Evolutionary conservation across 2,888 invertebrate genomes (phyloP), one percentile per base, ranked within the genome.

Genomic region (Leucozona laternaria): DNA sequence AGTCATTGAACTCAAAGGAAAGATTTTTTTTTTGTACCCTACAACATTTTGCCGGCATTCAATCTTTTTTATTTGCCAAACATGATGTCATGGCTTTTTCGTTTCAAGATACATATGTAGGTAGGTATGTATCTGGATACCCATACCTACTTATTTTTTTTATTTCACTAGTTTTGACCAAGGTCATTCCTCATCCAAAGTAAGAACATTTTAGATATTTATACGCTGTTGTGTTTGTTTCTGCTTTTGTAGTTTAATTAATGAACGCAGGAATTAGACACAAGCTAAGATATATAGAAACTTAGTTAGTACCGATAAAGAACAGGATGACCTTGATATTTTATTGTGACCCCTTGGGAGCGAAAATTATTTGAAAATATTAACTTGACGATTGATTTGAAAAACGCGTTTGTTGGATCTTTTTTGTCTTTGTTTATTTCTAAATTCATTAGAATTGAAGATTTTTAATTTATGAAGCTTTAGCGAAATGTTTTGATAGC

Each of bases 41-140:
- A 20, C 4, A 28, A 22, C 3, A 20, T 72, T 45, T 55, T 68
- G 50, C 31, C 64, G 72, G 75, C 57, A 57, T 53, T 71, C 13
- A 43, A 71, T 66, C 13, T 66, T 57, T 53, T 77, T 77, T 73
- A 62, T 78, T 78, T 58, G 55, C 25, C 37, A 73, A 72, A 81
- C 37, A 43, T 86, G 85, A 86, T 86, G 81, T 86, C 85, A 86
- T 86, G 58, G 57, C 73, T 68, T 77, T 77, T 64, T 17, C 0
- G n/a, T 45, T 28, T n/a, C 11, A 66, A 76, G 53, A 68, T 66
- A 10, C 20, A 11, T 43, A 25, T n/a, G n/a, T n/a, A n/a, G n/a
- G n/a, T n/a, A n/a, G n/a, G n/a, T n/a, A n/a, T n/a, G n/a, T n/a
- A n/a, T n/a, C n/a, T n/a, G n/a, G 31, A 31, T 31, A 31, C 31